A percentile compares a stretch with the other conserved stretches of the same genome.
These are phyloP conservation scores for Gorsachius magnificus DNA, from an alignment of 2,797 vertebrate genomes.

Conservation along the genomic window DNA sequence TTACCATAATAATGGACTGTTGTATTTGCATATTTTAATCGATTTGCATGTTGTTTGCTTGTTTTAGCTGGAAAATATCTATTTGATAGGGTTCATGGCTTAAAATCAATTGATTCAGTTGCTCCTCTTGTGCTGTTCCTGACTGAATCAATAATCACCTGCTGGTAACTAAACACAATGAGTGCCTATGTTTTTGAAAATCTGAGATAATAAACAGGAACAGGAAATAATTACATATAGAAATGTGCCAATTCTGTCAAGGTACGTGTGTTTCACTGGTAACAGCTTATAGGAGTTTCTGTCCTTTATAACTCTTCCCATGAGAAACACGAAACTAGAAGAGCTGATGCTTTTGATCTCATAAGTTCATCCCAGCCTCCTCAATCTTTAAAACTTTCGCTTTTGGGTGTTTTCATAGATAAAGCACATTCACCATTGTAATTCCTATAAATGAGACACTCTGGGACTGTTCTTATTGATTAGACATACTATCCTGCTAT, in stretches of 20 bases:
- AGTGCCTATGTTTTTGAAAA: neutral
- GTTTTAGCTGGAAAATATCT: neutral
- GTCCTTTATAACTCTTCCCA: neutral
- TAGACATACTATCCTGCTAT: neutral
- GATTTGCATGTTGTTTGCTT: neutral
- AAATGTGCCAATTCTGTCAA: neutral
- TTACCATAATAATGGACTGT: neutral
- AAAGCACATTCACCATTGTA: neutral
- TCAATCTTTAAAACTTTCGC: neutral
- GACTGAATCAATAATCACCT: neutral
- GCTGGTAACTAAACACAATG: neutral
- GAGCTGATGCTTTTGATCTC: neutral
- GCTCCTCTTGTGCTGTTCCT: neutral
- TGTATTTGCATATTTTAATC: neutral
- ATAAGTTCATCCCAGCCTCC: neutral
- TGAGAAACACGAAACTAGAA: neutral
- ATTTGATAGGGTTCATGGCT: neutral
- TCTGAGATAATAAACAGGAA: neutral
- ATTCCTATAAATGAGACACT: neutral
- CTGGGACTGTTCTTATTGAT: neutral
- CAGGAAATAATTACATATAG: neutral
- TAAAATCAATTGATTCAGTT: neutral
- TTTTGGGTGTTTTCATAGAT: neutral
- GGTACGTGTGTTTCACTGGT: neutral
- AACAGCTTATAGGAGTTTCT: neutral